Percentiles rank a stretch among this genome's conserved stretches.
Evolutionary conservation across 2,888 invertebrate genomes (phyloP).

Genomic region (Orchesella flavescens): DNA sequence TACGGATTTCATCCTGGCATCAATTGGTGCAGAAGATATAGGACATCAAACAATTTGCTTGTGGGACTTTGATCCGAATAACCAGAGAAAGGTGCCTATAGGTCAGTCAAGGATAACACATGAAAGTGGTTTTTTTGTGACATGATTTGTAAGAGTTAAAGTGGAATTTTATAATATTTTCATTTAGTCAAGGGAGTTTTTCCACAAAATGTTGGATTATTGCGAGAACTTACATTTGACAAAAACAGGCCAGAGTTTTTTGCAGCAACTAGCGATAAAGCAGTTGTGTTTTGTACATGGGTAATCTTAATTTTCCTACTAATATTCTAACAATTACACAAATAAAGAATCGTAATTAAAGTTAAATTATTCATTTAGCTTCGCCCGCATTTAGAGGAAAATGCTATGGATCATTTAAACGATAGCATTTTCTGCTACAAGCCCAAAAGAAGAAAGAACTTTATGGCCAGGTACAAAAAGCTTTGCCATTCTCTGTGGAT

Average conservation of each 20-base stretch:
- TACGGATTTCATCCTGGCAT: slow-evolving; percentile 52
- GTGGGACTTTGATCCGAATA: slow-evolving; percentile 52
- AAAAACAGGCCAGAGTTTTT: slow-evolving; percentile 62
- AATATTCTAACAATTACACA: background rate
- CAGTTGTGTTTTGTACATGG: slow-evolving; percentile 69
- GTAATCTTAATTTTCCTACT: slow-evolving; percentile 10
- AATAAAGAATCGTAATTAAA: background rate
- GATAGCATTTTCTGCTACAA: slow-evolving; percentile 56
- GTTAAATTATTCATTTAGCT: background rate
- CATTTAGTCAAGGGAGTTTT: slow-evolving; percentile 33
- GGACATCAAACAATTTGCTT: slow-evolving; percentile 61
- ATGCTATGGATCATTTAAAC: background rate
- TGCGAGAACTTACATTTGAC: slow-evolving; percentile 62
- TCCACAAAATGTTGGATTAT: slow-evolving; percentile 56
- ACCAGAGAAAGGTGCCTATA: slow-evolving; percentile 48
- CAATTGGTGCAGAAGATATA: slow-evolving; percentile 60
- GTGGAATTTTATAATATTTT: too few species aligned
- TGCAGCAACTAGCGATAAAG: slow-evolving; percentile 66
- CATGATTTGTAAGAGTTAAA: too few species aligned
- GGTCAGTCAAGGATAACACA: slow-evolving; percentile 29
- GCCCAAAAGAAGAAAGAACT: slow-evolving; percentile 58
- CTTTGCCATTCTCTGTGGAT: slow-evolving; percentile 69
- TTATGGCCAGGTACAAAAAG: slow-evolving; percentile 56
- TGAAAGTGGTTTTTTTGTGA: background rate
- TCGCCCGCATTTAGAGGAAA: background rate